Evolutionary conservation across 2,888 invertebrate species (phyloP), one percentile per base, ranked within the genome.

Genomic region (Calameuta pallipes): DNA sequence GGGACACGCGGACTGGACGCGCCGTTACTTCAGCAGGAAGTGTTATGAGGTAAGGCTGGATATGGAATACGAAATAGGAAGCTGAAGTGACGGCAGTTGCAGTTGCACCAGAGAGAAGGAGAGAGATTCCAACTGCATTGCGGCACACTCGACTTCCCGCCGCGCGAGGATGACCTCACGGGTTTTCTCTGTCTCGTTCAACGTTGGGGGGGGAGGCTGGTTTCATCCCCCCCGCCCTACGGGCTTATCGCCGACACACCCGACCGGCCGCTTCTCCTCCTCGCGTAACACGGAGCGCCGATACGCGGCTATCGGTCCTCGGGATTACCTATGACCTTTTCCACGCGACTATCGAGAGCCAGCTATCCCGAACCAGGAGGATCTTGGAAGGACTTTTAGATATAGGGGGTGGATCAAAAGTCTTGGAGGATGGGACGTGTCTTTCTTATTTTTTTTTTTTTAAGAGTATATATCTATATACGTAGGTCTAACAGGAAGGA

Each of bases 91-190:
- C 30, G 13, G 71, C 71, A 71, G 71, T 34, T 71, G 71, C 41
- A 23, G 41, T 15, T 56, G 56, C 56, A 56, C 56, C 56, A 56
- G 56, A 23, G 56, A 56, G 56, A 56, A 56, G 56, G 56, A 56
- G 23, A 41, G 23, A 56, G 56, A 56, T 56, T 56, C 23, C 80
- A 86, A 86, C 88, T 88, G 87, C 87, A 88, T 85, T 88, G 88
- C 87, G 87, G 87, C 82, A 85, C 82, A 83, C 82, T 85, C 83
- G 80, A 88, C 83, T 85, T 83, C 81, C 83, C 81, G 80, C 83
- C 82, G 80, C 71, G 78, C 79, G 81, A 81, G 82, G 81, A 83
- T 80, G 83, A 82, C 81, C 81, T 83, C 81, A 71, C 75, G 68
- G 23, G 56, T 56, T 56, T 56, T 23, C 56, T 56, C 56, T 56